phyloP scores from a whole-genome alignment of 35 echinoderm and acorn worm species.

The Diadema setosum region DNA sequence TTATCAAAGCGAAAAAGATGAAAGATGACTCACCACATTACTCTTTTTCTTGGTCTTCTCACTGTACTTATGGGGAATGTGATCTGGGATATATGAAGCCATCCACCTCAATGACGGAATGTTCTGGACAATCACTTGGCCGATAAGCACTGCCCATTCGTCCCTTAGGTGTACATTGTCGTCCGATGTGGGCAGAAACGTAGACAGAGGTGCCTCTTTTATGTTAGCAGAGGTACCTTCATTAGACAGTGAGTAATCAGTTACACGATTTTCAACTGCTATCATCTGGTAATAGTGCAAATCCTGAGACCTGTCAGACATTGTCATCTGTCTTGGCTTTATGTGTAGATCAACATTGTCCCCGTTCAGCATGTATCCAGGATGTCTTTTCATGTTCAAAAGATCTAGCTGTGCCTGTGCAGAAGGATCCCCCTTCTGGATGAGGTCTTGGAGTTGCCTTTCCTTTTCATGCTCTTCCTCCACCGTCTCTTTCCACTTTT shows the following conservation, averaged over 20 bases:
- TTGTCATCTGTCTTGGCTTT: constrained; percentile 15
- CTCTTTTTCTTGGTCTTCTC: constrained; percentile 27
- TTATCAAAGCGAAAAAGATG: background rate
- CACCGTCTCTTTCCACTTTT: constrained; percentile 10
- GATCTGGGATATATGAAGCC: background rate
- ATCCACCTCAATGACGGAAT: constrained; percentile 18
- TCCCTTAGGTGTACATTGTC: background rate
- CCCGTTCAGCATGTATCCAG: constrained; percentile 22
- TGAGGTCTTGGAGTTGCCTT: background rate
- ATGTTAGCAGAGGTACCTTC: background rate
- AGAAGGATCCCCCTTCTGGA: background rate
- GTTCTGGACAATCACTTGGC: background rate
- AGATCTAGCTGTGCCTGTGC: background rate
- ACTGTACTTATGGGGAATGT: constrained; percentile 30
- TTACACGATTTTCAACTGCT: constrained; percentile 29
- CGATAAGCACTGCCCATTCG: constrained; percentile 24
- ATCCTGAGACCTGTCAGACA: background rate
- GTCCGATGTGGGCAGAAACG: background rate
- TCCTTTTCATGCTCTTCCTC: background rate
- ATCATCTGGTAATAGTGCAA: constrained; percentile 21
- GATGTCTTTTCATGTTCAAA: background rate
- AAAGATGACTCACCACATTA: constrained; percentile 22
- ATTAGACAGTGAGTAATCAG: background rate
- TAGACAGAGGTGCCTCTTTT: background rate
- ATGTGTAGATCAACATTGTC: constrained; percentile 23